phyloP scores from a whole-genome alignment of 2,797 vertebrate species.

The Crax fasciolata region DNA sequence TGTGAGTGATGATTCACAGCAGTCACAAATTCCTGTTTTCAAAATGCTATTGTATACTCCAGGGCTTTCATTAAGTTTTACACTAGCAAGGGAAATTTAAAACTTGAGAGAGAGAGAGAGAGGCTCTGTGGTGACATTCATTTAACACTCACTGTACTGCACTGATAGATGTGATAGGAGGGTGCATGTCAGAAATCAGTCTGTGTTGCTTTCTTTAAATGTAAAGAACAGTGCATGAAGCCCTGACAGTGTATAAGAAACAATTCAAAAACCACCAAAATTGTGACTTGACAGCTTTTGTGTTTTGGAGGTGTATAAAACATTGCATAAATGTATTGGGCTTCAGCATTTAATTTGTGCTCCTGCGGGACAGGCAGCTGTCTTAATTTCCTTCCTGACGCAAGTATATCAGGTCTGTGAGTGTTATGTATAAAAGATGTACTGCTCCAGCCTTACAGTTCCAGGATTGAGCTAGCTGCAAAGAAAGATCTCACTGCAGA shows the following conservation, averaged over 20 bases:
- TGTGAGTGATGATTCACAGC: conserved; percentile 86
- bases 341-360: background rate
- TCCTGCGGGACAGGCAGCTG: conserved; percentile 26
- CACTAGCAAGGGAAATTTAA: conserved; percentile 84
- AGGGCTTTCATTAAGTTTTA: conserved; percentile 86
- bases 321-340: conserved; percentile 12
- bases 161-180: conserved; percentile 56
- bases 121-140: conserved; percentile 67
- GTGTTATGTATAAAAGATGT: conserved; percentile 69
- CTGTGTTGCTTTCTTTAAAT: conserved; percentile 60
- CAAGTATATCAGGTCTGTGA: conserved; percentile 28
- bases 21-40: conserved; percentile 86
- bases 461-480: conserved; percentile 42
- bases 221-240: conserved; percentile 64
- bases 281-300: conserved; percentile 62
- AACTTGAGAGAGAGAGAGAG: conserved; percentile 77
- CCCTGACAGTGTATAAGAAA: conserved; percentile 71
- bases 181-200: conserved; percentile 62
- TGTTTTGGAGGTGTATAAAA: conserved; percentile 51
- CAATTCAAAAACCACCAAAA: conserved; percentile 69
- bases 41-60: conserved; percentile 85
- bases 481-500: conserved; percentile 23
- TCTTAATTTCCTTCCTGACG: conserved; percentile 31
- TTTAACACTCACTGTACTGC: conserved; percentile 55
- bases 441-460: conserved; percentile 42